Conservation (phyloP, 2,113 vertebrate species). For the Tachysurus vachellii region DNA sequence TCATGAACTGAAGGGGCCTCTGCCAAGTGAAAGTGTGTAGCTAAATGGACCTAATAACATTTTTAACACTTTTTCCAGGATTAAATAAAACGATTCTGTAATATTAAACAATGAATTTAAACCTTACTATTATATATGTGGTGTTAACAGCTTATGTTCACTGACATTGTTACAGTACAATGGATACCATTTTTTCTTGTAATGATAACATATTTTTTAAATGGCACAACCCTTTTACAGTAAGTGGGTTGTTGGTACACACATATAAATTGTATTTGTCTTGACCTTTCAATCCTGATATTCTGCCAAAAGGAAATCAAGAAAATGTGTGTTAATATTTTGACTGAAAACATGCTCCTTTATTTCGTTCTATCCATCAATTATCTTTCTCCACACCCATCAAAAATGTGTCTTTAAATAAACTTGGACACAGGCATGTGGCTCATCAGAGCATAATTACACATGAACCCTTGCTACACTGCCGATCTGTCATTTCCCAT, state of each 20-base stretch:
- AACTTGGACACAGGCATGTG: slow-evolving; percentile 36
- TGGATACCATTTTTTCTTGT: not conserved
- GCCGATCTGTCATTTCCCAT: slow-evolving; percentile 37
- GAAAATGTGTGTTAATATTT: slow-evolving; percentile 24
- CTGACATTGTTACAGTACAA: not conserved
- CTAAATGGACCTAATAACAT: not conserved
- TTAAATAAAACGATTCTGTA: not conserved
- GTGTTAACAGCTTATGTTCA: not conserved
- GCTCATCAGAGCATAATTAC: slow-evolving; percentile 38
- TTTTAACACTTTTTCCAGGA: slow-evolving; percentile 5
- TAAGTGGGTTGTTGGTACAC: slow-evolving; percentile 2
- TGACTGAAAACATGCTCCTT: slow-evolving; percentile 29
- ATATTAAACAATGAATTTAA: not conserved
- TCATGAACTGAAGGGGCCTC: not conserved
- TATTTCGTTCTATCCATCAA: slow-evolving; percentile 3
- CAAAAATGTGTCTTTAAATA: slow-evolving; percentile 41
- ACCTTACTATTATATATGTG: not conserved
- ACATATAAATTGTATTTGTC: not conserved
- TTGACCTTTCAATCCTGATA: not conserved
- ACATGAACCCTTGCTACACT: slow-evolving; percentile 39
- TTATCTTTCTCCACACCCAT: slow-evolving; percentile 34
- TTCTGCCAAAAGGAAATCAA: slow-evolving; percentile 13
- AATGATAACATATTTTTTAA: not conserved
- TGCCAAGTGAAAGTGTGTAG: not conserved
- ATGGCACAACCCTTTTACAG: not conserved